A percentile compares a stretch with the other conserved stretches of the same genome.
Evolutionary conservation across 2,888 invertebrate species (phyloP).

Genomic region (Sericinus montela): DNA sequence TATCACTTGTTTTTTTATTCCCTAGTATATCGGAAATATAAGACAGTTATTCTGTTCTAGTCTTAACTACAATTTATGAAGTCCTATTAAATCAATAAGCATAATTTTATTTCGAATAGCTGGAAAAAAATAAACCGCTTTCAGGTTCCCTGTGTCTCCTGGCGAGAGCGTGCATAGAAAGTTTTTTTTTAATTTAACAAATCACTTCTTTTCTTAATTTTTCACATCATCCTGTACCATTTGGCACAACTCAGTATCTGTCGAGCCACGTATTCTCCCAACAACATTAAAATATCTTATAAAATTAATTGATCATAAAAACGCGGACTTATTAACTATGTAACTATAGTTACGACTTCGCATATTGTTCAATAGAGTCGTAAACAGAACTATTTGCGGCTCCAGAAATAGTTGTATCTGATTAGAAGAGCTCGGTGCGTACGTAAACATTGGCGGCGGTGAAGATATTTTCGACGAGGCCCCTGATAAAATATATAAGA

Average conservation of each 20-base stretch:
- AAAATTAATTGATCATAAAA: conserved; percentile 10
- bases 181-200: too few relatives aligned
- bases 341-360: conserved; percentile 1
- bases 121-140: too few relatives aligned
- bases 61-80: too few relatives aligned
- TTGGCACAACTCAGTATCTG: background rate
- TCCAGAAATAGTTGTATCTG: conserved; percentile 14
- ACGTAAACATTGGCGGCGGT: conserved; percentile 10
- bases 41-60: too few relatives aligned
- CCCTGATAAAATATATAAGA: conserved; percentile 8
- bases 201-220: too few relatives aligned
- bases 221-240: too few relatives aligned
- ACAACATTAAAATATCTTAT: background rate
- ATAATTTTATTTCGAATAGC: too few relatives aligned
- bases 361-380: conserved; percentile 4
- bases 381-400: conserved; percentile 13
- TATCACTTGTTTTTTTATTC: too few relatives aligned
- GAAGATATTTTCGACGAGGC: background rate
- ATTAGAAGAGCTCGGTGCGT: conserved; percentile 12
- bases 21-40: too few relatives aligned
- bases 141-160: too few relatives aligned
- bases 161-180: too few relatives aligned
- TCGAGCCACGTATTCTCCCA: background rate
- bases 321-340: conserved; percentile 4
- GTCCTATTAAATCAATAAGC: too few relatives aligned